Percentiles rank a stretch among this genome's conserved stretches.
Conservation (phyloP, 2,888 invertebrate species). For the Eilema depressum region DNA sequence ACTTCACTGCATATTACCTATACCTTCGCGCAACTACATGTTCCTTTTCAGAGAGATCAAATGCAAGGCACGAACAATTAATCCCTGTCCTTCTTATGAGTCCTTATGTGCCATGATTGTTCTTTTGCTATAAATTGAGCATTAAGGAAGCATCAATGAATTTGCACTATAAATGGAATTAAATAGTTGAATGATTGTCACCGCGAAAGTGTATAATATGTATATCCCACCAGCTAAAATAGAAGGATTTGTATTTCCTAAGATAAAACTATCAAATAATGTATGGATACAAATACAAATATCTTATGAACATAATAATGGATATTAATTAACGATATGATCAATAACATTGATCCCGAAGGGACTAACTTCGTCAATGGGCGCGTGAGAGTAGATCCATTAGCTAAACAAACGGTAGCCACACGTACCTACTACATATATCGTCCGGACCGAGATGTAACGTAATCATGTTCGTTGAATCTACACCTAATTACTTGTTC, state of each 20-base stretch:
- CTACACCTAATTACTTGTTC: background rate
- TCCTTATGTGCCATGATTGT: background rate
- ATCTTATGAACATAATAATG: background rate
- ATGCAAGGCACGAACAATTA: background rate
- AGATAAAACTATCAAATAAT: background rate
- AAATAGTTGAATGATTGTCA: background rate
- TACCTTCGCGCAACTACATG: background rate
- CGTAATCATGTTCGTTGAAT: background rate
- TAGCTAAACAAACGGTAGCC: slow-evolving; percentile 1
- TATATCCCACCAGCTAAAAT: background rate
- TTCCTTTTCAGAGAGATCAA: background rate
- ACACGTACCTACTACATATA: background rate
- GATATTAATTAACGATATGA: slow-evolving; percentile 4
- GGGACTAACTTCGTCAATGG: background rate
- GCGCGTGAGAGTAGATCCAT: slow-evolving; percentile 4
- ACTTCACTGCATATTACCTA: no score
- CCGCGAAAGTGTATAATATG: background rate
- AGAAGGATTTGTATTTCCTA: background rate
- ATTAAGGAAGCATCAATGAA: background rate
- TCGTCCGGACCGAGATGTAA: background rate
- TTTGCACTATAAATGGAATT: background rate
- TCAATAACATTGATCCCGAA: background rate
- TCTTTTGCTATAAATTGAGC: background rate
- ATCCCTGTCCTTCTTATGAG: background rate
- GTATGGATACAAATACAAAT: background rate